Conservation (phyloP, 2,888 invertebrate genomes). For the Bembecia ichneumoniformis region DNA sequence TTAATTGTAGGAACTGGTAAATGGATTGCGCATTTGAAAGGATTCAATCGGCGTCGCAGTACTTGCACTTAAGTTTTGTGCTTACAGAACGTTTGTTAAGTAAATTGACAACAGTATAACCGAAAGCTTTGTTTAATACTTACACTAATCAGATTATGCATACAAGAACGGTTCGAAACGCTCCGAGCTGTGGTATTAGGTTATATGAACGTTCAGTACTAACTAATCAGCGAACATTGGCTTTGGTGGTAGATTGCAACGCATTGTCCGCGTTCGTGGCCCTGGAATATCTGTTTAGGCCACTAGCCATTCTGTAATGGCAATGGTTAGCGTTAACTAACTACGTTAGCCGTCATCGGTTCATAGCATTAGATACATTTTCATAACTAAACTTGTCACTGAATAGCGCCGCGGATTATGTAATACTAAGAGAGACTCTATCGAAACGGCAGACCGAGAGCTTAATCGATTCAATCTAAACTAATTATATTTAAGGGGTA, state of each 20-base stretch:
- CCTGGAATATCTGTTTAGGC: slow-evolving; percentile 72
- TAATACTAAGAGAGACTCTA: neutral
- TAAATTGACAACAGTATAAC: slow-evolving; percentile 47
- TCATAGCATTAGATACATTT: slow-evolving; percentile 26
- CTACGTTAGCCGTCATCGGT: slow-evolving; percentile 45
- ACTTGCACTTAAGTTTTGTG: slow-evolving; percentile 5
- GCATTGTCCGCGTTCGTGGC: slow-evolving; percentile 65
- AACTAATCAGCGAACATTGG: slow-evolving; percentile 69
- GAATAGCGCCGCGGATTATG: neutral
- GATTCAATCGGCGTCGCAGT: slow-evolving; percentile 24
- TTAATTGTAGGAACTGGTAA: slow-evolving; percentile 10
- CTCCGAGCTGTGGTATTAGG: slow-evolving; percentile 48
- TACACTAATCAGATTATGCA: slow-evolving; percentile 70
- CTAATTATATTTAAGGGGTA: too few species aligned
- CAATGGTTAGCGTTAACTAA: slow-evolving; percentile 52
- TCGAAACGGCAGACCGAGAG: neutral
- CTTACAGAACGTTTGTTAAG: slow-evolving; percentile 26
- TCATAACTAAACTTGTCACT: slow-evolving; percentile 18
- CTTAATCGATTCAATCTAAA: too few species aligned
- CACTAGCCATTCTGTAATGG: slow-evolving; percentile 64
- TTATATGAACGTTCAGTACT: slow-evolving; percentile 61
- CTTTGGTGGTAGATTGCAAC: slow-evolving; percentile 62
- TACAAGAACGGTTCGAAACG: slow-evolving; percentile 64
- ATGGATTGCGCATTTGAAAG: slow-evolving; percentile 28
- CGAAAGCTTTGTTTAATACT: slow-evolving; percentile 64